A percentile compares a stretch with the other conserved stretches of the same genome.
Conservation (phyloP, 2,113 vertebrate species). For the Indicator maculatus region DNA sequence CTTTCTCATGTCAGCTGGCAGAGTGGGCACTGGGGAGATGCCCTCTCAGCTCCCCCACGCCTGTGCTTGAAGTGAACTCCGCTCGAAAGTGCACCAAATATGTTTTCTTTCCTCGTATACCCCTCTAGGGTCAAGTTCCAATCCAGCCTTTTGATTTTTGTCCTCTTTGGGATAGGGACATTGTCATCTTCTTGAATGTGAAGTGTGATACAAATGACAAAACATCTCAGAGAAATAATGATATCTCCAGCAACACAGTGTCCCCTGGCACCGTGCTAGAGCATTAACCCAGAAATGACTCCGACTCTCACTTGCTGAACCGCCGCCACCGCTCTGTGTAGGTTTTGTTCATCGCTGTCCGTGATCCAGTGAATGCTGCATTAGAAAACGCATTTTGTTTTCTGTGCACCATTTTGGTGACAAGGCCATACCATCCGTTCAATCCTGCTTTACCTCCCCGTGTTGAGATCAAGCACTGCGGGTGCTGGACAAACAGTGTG, state of each 20-base stretch:
- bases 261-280: conserved; percentile 43
- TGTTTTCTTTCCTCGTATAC: conserved; percentile 12
- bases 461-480: background rate
- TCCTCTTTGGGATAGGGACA: conserved; percentile 32
- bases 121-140: conserved; percentile 36
- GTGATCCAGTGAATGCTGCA: background rate
- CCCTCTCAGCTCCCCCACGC: background rate
- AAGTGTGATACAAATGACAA: conserved; percentile 13
- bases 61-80: background rate
- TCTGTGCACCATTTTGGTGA: background rate
- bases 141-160: conserved; percentile 35
- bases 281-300: conserved; percentile 50
- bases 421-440: background rate
- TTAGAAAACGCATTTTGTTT: conserved; percentile 24
- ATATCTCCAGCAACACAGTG: conserved; percentile 59
- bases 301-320: background rate
- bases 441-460: background rate
- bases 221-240: conserved; percentile 56
- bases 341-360: background rate
- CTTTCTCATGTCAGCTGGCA: background rate
- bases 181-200: conserved; percentile 22
- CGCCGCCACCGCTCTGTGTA: background rate
- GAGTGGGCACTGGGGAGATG: background rate
- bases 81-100: conserved; percentile 3
- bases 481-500: background rate